Base-by-base conservation (phyloP, 1,140 invertebrate genomes). In the Oncopodura yosiiana region DNA sequence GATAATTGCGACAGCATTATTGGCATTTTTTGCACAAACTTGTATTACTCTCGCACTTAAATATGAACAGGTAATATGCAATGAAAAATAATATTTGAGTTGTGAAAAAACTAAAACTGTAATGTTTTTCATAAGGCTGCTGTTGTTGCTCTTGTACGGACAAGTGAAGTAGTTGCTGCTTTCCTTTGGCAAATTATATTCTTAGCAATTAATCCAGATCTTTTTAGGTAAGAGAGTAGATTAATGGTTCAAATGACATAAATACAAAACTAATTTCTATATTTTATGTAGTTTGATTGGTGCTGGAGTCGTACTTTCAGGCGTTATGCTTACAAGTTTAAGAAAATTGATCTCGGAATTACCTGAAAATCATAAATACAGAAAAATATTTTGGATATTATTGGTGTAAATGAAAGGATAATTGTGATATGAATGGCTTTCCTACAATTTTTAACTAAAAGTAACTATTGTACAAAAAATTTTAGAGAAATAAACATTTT, bases 331-430 rank as follows among this genome's bases (percentile, higher is more conserved):
- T 1, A 49, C 41, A 9, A 32, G 38, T 3, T 6, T 45, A 2
- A 18, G 54, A 26, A 56, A 56, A 27, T 44, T 36, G 0, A 1
- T 56, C 4, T 5, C 14, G 19, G 9, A 11, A 16, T 23, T 56
- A 8, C 54, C 54, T 11, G 29, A 50, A 12, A 21, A 50, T 14
- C 27, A 56, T 24, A 44, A 44, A 43, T 50, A 45, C 19, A 42
- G 38, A 29, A 34, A 34, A 37, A 45, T n/a, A 12, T 56, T 43
- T 44, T 24, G 32, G 4, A 16, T 48, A 2, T 18, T 64, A 11
- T 54, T 66, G 1, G 65, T 64, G 45, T 76, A 75, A 42, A 27
- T 36, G 2, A n/a, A n/a, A n/a, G n/a, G n/a, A n/a, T n/a, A n/a
- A n/a, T n/a, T n/a, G n/a, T n/a, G n/a, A n/a, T n/a, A n/a, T n/a